A percentile compares a stretch with the other conserved stretches of the same genome.
Conservation (phyloP, 2,797 vertebrate species). For the Phoebastria nigripes region DNA sequence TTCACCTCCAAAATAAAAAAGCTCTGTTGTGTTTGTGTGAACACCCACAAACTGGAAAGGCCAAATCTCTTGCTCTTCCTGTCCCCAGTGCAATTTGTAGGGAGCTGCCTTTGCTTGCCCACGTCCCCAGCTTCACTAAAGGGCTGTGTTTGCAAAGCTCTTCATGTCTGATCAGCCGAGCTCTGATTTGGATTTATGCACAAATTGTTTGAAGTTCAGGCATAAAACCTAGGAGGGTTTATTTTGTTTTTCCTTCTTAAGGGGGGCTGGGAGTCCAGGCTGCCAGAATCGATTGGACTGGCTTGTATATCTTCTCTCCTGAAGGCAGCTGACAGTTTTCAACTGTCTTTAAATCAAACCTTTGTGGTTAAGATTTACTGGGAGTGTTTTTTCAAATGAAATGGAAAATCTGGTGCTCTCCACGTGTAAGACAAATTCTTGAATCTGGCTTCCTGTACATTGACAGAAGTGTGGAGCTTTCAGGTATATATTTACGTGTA, state of each 20-base stretch:
- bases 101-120: not conserved
- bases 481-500: not conserved
- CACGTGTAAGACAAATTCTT: not conserved
- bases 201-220: not conserved
- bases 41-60: not conserved
- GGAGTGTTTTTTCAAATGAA: conserved; percentile 1
- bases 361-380: not conserved
- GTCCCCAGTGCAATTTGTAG: not conserved
- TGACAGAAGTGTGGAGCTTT: not conserved
- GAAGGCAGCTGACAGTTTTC: conserved; percentile 27
- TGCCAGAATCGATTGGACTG: not conserved
- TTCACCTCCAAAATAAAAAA: not conserved
- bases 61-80: not conserved
- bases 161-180: not conserved
- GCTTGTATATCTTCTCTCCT: not conserved
- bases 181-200: not conserved
- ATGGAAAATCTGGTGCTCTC: conserved; percentile 8
- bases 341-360: conserved; percentile 21
- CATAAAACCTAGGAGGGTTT: not conserved
- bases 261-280: not conserved
- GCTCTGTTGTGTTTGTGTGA: not conserved
- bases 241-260: not conserved
- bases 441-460: not conserved
- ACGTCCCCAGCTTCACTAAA: not conserved
- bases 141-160: not conserved